A percentile compares a stretch with the other conserved stretches of the same genome.
phyloP scores from a whole-genome alignment of 1,140 invertebrate species.

The Chionoecetes opilio region DNA sequence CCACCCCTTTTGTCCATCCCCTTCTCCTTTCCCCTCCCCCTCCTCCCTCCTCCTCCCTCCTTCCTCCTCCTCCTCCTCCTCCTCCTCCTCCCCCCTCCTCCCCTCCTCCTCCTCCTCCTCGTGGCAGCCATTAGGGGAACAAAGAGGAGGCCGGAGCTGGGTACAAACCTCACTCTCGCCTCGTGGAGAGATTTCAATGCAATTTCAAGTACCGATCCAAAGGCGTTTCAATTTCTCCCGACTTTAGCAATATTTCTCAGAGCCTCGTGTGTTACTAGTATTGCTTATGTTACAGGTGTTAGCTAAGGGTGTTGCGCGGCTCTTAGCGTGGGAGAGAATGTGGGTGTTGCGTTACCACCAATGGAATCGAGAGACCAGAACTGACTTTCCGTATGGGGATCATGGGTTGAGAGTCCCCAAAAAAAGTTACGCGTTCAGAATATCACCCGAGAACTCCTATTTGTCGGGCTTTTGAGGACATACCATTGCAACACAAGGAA shows the following conservation, averaged over 20 bases:
- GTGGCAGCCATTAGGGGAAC: not conserved
- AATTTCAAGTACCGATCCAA: not conserved
- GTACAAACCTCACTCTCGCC: not conserved
- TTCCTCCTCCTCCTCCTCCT: not conserved
- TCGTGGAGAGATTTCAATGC: conserved; percentile 32
- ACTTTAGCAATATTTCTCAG: no score
- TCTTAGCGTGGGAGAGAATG: not conserved
- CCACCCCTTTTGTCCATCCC: no score
- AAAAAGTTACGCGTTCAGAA: no score
- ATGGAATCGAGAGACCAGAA: no score
- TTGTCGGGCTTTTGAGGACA: no score
- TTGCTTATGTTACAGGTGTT: no score
- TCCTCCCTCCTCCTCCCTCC: not conserved
- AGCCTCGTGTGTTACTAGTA: no score
- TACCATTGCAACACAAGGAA: not conserved
- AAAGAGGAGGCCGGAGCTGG: not conserved
- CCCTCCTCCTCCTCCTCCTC: not conserved
- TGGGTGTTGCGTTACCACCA: not conserved
- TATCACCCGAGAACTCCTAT: no score
- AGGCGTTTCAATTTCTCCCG: no score
- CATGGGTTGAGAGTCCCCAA: not conserved
- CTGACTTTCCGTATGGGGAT: not conserved
- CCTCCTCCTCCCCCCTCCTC: not conserved
- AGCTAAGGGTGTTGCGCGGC: not conserved
- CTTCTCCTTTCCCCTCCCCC: not conserved